Conservation (phyloP, 2,113 vertebrate genomes). For the Urocynchramus pylzowi region DNA sequence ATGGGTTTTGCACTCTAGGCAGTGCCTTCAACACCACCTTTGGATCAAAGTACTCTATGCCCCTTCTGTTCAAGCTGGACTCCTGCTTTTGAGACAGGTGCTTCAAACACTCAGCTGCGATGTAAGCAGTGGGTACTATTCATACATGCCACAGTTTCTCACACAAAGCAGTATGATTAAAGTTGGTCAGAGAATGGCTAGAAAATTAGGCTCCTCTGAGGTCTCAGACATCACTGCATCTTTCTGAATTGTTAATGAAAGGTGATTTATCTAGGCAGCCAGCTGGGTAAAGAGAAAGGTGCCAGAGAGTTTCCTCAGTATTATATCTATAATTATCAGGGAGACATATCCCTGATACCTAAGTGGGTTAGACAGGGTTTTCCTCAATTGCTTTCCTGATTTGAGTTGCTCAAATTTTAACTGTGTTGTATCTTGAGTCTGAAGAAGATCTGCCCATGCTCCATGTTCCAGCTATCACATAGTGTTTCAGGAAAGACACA, state of each 20-base stretch:
- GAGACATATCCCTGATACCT: not conserved
- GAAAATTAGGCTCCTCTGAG: not conserved
- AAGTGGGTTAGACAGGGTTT: not conserved
- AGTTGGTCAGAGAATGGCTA: not conserved
- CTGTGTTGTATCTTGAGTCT: not conserved
- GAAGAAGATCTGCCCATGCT: not conserved
- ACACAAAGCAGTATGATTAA: not conserved
- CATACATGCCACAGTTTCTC: not conserved
- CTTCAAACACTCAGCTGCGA: not conserved
- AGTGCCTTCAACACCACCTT: not conserved
- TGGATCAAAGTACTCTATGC: not conserved
- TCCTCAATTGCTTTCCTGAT: not conserved
- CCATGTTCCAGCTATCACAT: not conserved
- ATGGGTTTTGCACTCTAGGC: not conserved
- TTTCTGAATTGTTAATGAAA: not conserved
- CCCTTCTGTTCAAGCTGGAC: not conserved
- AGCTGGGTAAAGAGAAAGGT: not conserved
- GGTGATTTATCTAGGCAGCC: not conserved
- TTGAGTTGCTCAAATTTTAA: not conserved
- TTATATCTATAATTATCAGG: not conserved
- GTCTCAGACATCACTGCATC: not conserved
- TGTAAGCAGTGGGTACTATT: not conserved
- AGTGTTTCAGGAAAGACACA: not conserved
- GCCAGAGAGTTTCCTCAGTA: not conserved
- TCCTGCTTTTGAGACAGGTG: not conserved